Conservation (phyloP, 1,140 invertebrate genomes). For the Eupeodes corollae region DNA sequence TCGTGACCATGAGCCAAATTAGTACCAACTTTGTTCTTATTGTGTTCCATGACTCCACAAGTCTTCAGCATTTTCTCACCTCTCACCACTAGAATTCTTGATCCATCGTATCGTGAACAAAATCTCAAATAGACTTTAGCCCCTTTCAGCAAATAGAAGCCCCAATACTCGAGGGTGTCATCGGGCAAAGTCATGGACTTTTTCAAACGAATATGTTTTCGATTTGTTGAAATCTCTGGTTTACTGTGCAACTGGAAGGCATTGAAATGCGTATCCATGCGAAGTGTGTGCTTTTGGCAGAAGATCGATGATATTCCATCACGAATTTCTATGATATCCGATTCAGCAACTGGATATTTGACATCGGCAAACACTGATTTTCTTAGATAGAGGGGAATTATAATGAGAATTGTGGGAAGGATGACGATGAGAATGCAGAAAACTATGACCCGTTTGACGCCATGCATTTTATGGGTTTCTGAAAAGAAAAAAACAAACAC, state of each 20-base stretch:
- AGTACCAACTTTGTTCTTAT: slow-evolving; percentile 47
- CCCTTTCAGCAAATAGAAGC: slow-evolving; percentile 69
- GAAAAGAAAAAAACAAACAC: slow-evolving; percentile 34
- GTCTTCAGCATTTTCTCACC: slow-evolving; percentile 61
- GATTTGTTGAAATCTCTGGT: slow-evolving; percentile 54
- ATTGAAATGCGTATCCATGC: slow-evolving; percentile 64
- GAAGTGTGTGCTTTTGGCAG: slow-evolving; percentile 61
- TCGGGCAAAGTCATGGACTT: slow-evolving; percentile 73
- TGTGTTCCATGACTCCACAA: slow-evolving; percentile 61
- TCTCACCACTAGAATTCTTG: slow-evolving; percentile 65
- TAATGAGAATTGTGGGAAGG: slow-evolving; percentile 56
- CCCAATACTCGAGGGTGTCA: slow-evolving; percentile 80
- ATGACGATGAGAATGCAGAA: slow-evolving; percentile 63
- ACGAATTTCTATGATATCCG: slow-evolving; percentile 65
- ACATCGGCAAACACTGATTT: slow-evolving; percentile 62
- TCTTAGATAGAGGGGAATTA: slow-evolving; percentile 61
- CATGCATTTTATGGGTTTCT: slow-evolving; percentile 61
- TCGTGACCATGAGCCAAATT: slow-evolving; percentile 47
- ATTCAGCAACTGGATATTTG: slow-evolving; percentile 62
- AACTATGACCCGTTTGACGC: slow-evolving; percentile 55
- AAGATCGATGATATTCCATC: slow-evolving; percentile 68
- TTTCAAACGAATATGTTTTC: slow-evolving; percentile 62
- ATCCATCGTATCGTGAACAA: slow-evolving; percentile 66
- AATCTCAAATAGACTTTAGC: slow-evolving; percentile 62
- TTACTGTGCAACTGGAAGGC: slow-evolving; percentile 63